Evolutionary conservation across 2,797 vertebrate species (phyloP).

Genomic region (Emys orbicularis): DNA sequence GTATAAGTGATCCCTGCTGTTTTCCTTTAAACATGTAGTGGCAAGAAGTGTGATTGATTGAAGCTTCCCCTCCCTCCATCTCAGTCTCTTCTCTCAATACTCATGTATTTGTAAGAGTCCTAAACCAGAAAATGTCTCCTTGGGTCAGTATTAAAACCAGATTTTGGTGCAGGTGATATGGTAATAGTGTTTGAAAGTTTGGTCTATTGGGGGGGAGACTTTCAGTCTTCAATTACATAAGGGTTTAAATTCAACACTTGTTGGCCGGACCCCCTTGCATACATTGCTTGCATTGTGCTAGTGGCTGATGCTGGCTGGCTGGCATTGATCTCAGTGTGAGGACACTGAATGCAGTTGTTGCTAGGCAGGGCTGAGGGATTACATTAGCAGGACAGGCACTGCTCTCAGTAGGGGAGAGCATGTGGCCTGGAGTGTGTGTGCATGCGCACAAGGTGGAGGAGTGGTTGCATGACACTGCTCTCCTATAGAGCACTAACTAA

Average conservation of each 20-base stretch:
- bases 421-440: not conserved
- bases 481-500: not conserved
- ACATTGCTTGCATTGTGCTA: slow-evolving; percentile 32
- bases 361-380: slow-evolving; percentile 35
- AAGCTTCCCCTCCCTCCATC: not conserved
- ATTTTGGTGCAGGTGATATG: not conserved
- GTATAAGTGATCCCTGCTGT: not conserved
- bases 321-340: slow-evolving; percentile 25
- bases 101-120: fast-evolving
- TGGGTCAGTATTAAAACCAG: not conserved
- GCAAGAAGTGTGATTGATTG: fast-evolving
- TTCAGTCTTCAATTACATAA: not conserved
- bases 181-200: not conserved
- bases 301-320: slow-evolving; percentile 13
- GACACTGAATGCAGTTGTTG: slow-evolving; percentile 36
- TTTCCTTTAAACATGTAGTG: not conserved
- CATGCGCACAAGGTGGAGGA: not conserved
- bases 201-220: not conserved
- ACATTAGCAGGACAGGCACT: slow-evolving; percentile 15
- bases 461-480: not conserved
- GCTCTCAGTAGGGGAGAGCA: slow-evolving; percentile 23
- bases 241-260: slow-evolving; percentile 23
- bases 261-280: not conserved
- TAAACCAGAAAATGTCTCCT: fast-evolving
- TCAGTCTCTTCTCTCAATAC: fast-evolving